Evolutionary conservation across 2,113 vertebrate species (phyloP), one percentile per base, ranked within the genome.

Genomic region (Theropithecus gelada): DNA sequence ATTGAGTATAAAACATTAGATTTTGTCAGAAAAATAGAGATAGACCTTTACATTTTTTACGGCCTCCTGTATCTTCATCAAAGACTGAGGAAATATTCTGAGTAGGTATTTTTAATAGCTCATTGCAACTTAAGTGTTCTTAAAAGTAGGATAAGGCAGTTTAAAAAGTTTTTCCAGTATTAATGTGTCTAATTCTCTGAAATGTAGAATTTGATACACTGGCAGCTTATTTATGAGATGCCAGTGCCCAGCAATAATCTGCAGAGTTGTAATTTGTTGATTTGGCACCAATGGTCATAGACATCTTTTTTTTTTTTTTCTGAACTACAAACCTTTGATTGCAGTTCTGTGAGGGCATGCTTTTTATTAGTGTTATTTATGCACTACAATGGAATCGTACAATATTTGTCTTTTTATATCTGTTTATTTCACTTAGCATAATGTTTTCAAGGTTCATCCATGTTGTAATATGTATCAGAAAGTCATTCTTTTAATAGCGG

Each of bases 21-120:
- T 16, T 88, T 87, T 55, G 70, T 75, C 40, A 96, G 89, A 96
- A 97, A 96, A 89, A 50, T 6, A 76, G 9, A 95, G 40, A 45
- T 52, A 73, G 2, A 57, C 23, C 13, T 85, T 83, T 70, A 92
- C 6, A 85, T 59, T 85, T 68, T 90, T 80, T 90, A 68, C 6
- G 66, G n/a, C n/a, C 25, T 89, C 48, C 17, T 48, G 48, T 81
- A 52, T 64, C 43, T 61, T 93, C n/a, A 73, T 38, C 22, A 55
- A 84, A 93, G 52, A 82, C 66, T 78, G 89, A 17, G 72, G 22
- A 96, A 86, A 83, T 93, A 93, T 8, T 85, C 48, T 83, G 50
- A 92, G 38, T 35, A 89, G 22, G 59, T 61, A 73, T 83, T 55
- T 94, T 90, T 84, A 86, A 50, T 72, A 72, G 52, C 55, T 96